Percentiles rank a stretch among this genome's conserved stretches.
phyloP scores from a whole-genome alignment of 1,140 invertebrate genomes.

The Samia ricini region DNA sequence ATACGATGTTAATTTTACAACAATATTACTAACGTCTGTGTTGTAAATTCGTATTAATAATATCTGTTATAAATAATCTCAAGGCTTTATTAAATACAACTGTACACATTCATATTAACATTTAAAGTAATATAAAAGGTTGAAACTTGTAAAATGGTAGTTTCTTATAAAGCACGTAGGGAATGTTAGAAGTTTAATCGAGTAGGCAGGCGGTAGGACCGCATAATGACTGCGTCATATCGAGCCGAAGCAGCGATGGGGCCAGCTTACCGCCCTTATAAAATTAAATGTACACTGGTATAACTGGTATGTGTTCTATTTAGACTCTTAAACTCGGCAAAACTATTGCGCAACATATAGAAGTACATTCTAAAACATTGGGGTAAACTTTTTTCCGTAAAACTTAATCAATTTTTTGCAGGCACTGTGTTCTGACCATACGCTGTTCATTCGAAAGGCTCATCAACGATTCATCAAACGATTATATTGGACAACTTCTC shows the following conservation, averaged over 20 bases:
- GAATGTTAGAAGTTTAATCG: slow-evolving; percentile 63
- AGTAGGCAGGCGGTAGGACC: slow-evolving; percentile 32
- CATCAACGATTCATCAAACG: too few relatives aligned
- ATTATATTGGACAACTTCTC: too few relatives aligned
- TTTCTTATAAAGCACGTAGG: slow-evolving; percentile 37
- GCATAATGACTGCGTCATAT: slow-evolving; percentile 58
- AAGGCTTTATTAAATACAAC: background rate
- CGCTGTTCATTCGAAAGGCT: too few relatives aligned
- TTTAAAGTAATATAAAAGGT: background rate
- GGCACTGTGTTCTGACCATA: too few relatives aligned
- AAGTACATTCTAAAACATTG: too few relatives aligned
- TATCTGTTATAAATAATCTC: background rate
- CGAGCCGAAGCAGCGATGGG: slow-evolving; percentile 51
- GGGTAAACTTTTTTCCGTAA: too few relatives aligned
- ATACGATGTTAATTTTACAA: too few relatives aligned
- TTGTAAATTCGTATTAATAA: background rate
- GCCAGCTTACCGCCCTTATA: slow-evolving; percentile 22
- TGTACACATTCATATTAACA: background rate
- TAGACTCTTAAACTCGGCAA: too few relatives aligned
- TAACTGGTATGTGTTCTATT: background rate
- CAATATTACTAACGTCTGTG: too few relatives aligned
- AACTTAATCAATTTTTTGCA: too few relatives aligned
- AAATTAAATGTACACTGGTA: background rate
- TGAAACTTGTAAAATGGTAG: slow-evolving; percentile 8
- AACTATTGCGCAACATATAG: too few relatives aligned